Evolutionary conservation across 2,888 invertebrate species (phyloP).

Genomic region (Perizoma affinitatum): DNA sequence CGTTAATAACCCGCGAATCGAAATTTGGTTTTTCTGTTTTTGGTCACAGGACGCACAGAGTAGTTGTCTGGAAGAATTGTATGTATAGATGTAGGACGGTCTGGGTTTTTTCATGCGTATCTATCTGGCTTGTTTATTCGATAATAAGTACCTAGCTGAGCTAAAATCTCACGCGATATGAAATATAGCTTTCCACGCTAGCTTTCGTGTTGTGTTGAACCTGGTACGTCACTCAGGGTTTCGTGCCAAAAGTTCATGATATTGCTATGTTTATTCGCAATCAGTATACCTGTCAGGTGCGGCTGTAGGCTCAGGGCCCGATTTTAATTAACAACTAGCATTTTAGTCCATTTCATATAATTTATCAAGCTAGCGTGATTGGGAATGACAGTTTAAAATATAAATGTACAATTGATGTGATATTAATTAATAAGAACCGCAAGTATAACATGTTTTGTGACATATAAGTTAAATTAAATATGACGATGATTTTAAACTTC

Average conservation of each 20-base stretch:
- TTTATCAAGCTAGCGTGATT: constrained; percentile 19
- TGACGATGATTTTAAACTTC: too few relatives aligned
- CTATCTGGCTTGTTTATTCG: too few relatives aligned
- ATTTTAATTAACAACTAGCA: constrained; percentile 21
- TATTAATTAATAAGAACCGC: constrained; percentile 2
- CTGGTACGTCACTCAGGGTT: constrained; percentile 24
- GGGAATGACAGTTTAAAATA: constrained; percentile 8
- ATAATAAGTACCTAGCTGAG: too few relatives aligned
- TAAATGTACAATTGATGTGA: not conserved
- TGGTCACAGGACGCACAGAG: too few relatives aligned
- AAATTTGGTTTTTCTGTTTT: too few relatives aligned
- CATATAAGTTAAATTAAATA: not conserved
- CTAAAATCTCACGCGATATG: constrained; percentile 12
- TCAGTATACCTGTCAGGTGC: constrained; percentile 21
- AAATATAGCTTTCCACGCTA: constrained; percentile 12
- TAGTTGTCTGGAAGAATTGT: too few relatives aligned
- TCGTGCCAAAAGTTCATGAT: constrained; percentile 30
- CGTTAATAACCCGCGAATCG: too few relatives aligned
- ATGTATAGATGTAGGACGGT: too few relatives aligned
- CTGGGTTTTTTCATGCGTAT: too few relatives aligned
- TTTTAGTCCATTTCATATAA: constrained; percentile 6
- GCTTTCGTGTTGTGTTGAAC: constrained; percentile 18
- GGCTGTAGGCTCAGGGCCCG: constrained; percentile 16
- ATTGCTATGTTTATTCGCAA: constrained; percentile 27
- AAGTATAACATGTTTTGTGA: not conserved